Percentiles rank a stretch among this genome's conserved stretches.
These are phyloP conservation scores for Dolomedes plantarius DNA, from an alignment of 2,888 invertebrate species.

Conservation along the genomic window DNA sequence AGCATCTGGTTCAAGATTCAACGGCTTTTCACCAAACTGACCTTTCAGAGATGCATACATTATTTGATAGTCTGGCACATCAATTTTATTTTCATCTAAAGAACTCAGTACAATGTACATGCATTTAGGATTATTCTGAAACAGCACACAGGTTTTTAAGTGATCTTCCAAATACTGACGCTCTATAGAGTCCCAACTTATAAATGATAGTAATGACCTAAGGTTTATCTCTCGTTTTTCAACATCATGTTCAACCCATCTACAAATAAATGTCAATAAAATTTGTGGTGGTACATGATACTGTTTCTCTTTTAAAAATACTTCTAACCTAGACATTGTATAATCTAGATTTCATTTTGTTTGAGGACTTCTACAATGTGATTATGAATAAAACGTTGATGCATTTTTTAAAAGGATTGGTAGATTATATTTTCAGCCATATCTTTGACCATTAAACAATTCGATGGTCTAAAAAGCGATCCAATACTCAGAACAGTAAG, in stretches of 20 bases:
- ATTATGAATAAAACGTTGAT: constrained; percentile 79
- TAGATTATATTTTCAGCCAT: constrained; percentile 81
- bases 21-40: constrained; percentile 4
- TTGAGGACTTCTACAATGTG: constrained; percentile 80
- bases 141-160: constrained; percentile 80
- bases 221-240: constrained; percentile 80
- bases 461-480: constrained; percentile 81
- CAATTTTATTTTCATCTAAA: constrained; percentile 76
- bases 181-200: constrained; percentile 37
- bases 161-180: constrained; percentile 76
- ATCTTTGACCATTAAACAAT: constrained; percentile 82
- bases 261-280: constrained; percentile 79
- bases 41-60: constrained; percentile 20
- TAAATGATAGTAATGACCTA: constrained; percentile 75
- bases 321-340: constrained; percentile 78
- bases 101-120: constrained; percentile 80
- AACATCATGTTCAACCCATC: constrained; percentile 80
- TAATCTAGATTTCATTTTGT: constrained; percentile 80
- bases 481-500: constrained; percentile 82
- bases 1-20: constrained; percentile 73
- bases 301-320: constrained; percentile 80
- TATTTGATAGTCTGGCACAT: background rate
- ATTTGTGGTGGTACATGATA: constrained; percentile 76
- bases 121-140: constrained; percentile 80
- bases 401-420: constrained; percentile 80